phyloP scores from a whole-genome alignment of 2,113 vertebrate species.

The Ammodytes marinus region DNA sequence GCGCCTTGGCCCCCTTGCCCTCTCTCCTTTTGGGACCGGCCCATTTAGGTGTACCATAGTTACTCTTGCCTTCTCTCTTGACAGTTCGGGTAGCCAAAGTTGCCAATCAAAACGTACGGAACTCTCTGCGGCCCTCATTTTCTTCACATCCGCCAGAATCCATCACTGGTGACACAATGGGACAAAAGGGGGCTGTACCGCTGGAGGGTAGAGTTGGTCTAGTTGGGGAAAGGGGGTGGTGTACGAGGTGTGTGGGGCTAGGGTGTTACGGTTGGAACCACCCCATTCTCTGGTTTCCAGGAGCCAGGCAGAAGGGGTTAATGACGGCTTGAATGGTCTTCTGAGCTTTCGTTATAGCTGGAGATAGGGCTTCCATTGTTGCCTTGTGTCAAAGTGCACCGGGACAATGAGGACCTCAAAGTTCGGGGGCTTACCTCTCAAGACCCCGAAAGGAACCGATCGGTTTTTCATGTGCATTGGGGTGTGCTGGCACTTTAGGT shows the following conservation, averaged over 20 bases:
- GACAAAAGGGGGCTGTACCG: constrained; percentile 78
- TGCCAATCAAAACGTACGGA: constrained; percentile 78
- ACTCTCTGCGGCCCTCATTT: constrained; percentile 69
- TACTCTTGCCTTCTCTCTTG: constrained; percentile 72
- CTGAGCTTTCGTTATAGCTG: constrained; percentile 71
- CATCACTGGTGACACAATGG: constrained; percentile 78
- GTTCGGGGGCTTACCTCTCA: constrained; percentile 71
- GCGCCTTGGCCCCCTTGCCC: constrained; percentile 54
- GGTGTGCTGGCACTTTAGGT: constrained; percentile 78
- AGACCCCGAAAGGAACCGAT: constrained; percentile 60
- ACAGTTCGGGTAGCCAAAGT: constrained; percentile 78
- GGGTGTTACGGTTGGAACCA: constrained; percentile 76
- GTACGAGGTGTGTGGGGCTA: constrained; percentile 69
- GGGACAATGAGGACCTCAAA: constrained; percentile 76
- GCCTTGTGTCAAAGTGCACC: constrained; percentile 76
- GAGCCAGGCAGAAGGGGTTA: constrained; percentile 76
- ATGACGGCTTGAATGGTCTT: constrained; percentile 78
- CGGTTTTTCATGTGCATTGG: constrained; percentile 81
- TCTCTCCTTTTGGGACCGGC: constrained; percentile 56
- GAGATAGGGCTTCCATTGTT: constrained; percentile 67
- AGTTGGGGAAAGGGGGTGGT: constrained; percentile 41
- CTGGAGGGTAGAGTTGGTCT: constrained; percentile 62
- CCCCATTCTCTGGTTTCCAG: constrained; percentile 76
- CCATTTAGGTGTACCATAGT: constrained; percentile 64
- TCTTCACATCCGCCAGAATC: constrained; percentile 76